Evolutionary conservation across 2,888 invertebrate species (phyloP), one percentile per base, ranked within the genome.

Genomic region (Trichogramma dendrolimi): DNA sequence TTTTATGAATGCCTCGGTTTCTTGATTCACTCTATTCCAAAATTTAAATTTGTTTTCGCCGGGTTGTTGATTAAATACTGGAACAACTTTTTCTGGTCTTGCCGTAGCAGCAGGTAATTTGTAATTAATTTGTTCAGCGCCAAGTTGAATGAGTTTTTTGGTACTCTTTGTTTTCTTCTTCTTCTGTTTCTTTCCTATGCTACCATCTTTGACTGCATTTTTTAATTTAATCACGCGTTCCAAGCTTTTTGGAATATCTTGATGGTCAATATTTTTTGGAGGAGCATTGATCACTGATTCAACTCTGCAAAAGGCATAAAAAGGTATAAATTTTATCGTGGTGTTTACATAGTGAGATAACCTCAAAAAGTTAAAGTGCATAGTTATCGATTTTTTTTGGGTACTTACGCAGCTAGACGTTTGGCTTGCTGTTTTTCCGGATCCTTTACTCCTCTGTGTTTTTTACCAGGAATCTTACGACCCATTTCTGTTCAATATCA

Each of bases 391-490:
- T 27, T 27, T 27, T 27, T 63, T 58, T 58, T 41, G 11, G 7
- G 11, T 57, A 76, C 74, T 72, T 82, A 91, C 92, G 83, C 85
- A 70, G 84, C 81, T 55, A 85, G 76, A 66, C 87, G 82, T 70
- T 81, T 81, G 6, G 83, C 86, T 67, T 83, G 83, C 76, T 92
- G 92, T 71, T 86, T 85, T 39, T 87, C 76, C 2, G 91, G 91
- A 80, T 92, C 91, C 73, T 89, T 88, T 2, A 91, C 83, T 38
- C 90, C 90, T 66, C 85, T 84, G 72, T 92, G 92, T 77, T 91
- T 92, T 69, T 89, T 87, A 40, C 88, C 88, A 40, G 91, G 91
- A 73, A 92, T 92, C 84, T 91, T 92, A 54, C 91, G 81, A 53
- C 87, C 86, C 87, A 88, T 89, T 77, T 76, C 65, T 57, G 50